Conservation (phyloP, 2,797 vertebrate genomes). For the Odontamblyopus lacepedii region DNA sequence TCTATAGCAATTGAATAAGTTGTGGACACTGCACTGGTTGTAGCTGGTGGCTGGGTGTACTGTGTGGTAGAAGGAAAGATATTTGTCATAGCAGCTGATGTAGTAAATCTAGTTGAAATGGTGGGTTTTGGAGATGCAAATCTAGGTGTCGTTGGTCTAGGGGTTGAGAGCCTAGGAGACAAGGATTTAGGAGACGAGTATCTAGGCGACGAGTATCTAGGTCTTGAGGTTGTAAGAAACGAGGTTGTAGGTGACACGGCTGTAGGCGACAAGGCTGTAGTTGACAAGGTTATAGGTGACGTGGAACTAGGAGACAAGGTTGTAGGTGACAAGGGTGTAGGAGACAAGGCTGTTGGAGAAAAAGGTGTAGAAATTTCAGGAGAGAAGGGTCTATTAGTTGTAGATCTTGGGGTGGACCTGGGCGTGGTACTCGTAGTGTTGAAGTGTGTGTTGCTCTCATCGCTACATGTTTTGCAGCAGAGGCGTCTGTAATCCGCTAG, state of each 20-base stretch:
- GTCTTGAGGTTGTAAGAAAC: background rate
- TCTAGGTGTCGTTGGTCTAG: background rate
- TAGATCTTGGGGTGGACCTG: slow-evolving; percentile 8
- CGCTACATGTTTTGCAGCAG: slow-evolving; percentile 91
- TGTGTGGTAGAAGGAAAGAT: slow-evolving; percentile 20
- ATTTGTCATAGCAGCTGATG: slow-evolving; percentile 17
- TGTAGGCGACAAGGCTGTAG: background rate
- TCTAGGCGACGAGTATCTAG: background rate
- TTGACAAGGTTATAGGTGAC: background rate
- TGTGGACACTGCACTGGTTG: slow-evolving; percentile 23
- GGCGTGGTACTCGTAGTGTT: slow-evolving; percentile 27
- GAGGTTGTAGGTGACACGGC: background rate
- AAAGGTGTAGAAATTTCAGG: background rate
- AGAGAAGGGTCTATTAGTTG: background rate
- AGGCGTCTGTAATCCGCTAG: slow-evolving; percentile 87
- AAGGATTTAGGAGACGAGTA: background rate
- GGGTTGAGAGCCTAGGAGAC: background rate
- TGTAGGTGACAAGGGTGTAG: background rate
- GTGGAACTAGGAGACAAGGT: background rate
- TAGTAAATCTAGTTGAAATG: slow-evolving; percentile 25
- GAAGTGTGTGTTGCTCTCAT: slow-evolving; percentile 52
- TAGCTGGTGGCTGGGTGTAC: slow-evolving; percentile 9
- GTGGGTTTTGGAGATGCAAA: slow-evolving; percentile 23
- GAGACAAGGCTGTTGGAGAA: background rate
- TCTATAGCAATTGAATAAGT: slow-evolving; percentile 18